Conservation (phyloP, 2,888 invertebrate species). For the Gibbula magus region DNA sequence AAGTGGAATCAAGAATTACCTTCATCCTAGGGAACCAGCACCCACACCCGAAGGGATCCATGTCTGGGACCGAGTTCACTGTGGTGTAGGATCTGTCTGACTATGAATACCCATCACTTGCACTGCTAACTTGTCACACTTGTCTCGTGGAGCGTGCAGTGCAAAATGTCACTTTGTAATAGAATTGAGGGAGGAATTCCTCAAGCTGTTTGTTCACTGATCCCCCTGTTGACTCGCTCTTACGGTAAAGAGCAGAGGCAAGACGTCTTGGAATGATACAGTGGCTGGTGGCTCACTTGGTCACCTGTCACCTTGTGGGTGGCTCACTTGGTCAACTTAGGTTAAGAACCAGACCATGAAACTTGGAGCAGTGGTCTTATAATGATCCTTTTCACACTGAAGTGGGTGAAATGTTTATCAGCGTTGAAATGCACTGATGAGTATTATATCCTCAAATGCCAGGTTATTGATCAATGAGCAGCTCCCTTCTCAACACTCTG, state of each 20-base stretch:
- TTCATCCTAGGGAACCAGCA: slow-evolving; percentile 1
- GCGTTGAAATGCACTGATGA: no score
- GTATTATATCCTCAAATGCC: no score
- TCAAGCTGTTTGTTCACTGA: neutral
- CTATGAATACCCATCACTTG: neutral
- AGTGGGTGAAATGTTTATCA: no score
- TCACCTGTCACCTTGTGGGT: no score
- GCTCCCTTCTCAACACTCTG: no score
- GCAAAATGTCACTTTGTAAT: slow-evolving; percentile 15
- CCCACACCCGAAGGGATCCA: neutral
- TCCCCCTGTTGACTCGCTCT: neutral
- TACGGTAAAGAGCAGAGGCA: neutral
- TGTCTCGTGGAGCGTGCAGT: neutral
- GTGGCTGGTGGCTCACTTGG: no score
- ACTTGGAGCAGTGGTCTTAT: no score
- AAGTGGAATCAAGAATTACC: neutral
- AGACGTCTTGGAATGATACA: no score
- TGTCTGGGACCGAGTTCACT: neutral
- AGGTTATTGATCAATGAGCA: no score
- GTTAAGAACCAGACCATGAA: no score
- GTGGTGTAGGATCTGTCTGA: neutral
- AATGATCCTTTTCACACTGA: no score
- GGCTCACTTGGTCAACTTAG: no score
- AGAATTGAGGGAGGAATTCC: slow-evolving; percentile 5
- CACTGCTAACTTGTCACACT: neutral